Evolutionary conservation across 2,888 invertebrate species (phyloP).

Genomic region (Cheilosia soror): DNA sequence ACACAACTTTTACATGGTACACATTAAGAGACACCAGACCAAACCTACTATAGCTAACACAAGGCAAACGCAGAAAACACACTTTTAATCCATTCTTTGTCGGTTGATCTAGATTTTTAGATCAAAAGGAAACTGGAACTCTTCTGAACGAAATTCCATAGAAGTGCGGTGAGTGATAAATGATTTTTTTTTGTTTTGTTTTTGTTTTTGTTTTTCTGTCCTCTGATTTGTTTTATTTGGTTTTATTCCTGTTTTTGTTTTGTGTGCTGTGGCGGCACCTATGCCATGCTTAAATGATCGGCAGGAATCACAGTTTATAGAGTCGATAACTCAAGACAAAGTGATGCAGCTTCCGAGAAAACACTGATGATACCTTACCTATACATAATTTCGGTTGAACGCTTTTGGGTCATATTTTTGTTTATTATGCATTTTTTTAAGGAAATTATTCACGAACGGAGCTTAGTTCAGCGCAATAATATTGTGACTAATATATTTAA

Average conservation of each 20-base stretch:
- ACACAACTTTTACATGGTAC: not conserved
- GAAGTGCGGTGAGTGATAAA: constrained; percentile 23
- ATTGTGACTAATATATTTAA: too few species aligned
- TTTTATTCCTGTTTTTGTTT: constrained; percentile 18
- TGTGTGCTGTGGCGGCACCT: constrained; percentile 21
- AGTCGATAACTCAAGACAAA: constrained; percentile 44
- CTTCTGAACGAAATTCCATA: constrained; percentile 17
- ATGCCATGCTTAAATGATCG: constrained; percentile 14
- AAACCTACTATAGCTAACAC: not conserved
- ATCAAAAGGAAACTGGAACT: not conserved
- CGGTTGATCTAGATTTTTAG: not conserved
- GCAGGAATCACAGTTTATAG: constrained; percentile 34
- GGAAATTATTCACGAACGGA: too few species aligned
- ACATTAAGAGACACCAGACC: not conserved
- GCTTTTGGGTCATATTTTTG: constrained; percentile 5
- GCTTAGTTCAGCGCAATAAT: too few species aligned
- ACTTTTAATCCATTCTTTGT: constrained; percentile 2
- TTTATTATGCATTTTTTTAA: not conserved
- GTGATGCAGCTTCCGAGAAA: constrained; percentile 52
- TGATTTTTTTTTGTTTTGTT: not conserved
- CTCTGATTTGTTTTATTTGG: not conserved
- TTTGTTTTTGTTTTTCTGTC: not conserved
- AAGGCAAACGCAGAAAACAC: not conserved
- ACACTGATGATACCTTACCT: constrained; percentile 10
- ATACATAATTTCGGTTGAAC: constrained; percentile 47